phyloP scores from a whole-genome alignment of 2,888 invertebrate genomes.

The Cloeon dipterum region DNA sequence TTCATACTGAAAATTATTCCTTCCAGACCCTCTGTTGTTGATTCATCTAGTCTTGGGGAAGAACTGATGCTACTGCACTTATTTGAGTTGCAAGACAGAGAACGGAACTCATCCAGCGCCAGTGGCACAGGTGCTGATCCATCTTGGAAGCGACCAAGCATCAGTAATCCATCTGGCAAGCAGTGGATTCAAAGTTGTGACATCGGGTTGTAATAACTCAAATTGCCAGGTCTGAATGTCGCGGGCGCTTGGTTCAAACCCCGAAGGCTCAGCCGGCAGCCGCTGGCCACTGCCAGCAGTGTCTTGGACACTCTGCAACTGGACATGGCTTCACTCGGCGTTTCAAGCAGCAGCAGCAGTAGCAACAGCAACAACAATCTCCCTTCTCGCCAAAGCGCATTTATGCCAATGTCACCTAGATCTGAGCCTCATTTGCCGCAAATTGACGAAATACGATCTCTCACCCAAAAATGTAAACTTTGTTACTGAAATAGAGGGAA shows the following conservation, averaged over 20 bases:
- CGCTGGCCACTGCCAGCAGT: slow-evolving; percentile 9
- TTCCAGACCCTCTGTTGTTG: neutral
- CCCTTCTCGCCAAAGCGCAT: neutral
- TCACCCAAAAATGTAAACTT: neutral
- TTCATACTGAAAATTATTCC: neutral
- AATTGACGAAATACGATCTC: neutral
- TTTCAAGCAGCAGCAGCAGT: neutral
- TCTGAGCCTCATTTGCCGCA: neutral
- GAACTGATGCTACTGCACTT: slow-evolving; percentile 34
- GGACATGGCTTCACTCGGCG: slow-evolving; percentile 7
- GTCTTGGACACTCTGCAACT: slow-evolving; percentile 11
- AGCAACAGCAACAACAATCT: no score
- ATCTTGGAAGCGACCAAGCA: slow-evolving; percentile 6
- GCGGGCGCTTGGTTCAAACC: neutral
- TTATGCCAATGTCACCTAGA: neutral
- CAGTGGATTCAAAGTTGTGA: no score
- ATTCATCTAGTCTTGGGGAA: slow-evolving; percentile 18
- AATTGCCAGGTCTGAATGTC: neutral
- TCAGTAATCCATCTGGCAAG: slow-evolving; percentile 6
- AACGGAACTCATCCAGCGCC: slow-evolving; percentile 8
- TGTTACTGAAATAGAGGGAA: no score
- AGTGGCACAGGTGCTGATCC: neutral
- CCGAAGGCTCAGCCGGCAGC: slow-evolving; percentile 6
- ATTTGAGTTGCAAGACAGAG: slow-evolving; percentile 17
- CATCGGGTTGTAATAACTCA: no score